Evolutionary conservation across 1,140 invertebrate species (phyloP).

Genomic region (Drosophila pseudoobscura): DNA sequence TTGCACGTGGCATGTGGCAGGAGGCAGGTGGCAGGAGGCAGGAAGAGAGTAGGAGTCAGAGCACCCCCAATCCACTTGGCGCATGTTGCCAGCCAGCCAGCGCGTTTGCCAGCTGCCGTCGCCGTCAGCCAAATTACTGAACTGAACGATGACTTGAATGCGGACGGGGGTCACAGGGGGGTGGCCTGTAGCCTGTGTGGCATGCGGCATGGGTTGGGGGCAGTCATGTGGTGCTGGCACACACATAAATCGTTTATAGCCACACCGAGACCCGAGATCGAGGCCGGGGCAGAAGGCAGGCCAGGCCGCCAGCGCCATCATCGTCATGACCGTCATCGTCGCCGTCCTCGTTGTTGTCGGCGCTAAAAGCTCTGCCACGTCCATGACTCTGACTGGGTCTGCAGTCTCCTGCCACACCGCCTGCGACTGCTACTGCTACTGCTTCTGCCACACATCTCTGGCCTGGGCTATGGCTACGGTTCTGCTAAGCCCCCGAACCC

Average conservation of each 20-base stretch:
- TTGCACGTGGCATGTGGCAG: constrained; percentile 23
- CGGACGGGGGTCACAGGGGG: constrained; percentile 4
- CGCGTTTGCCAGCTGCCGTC: constrained; percentile 55
- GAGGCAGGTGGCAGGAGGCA: not conserved
- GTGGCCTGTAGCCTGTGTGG: constrained; percentile 1
- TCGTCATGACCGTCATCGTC: constrained; percentile 36
- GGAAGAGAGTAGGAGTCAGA: constrained; percentile 16
- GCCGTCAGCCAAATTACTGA: constrained; percentile 78
- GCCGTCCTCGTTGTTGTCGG: constrained; percentile 7
- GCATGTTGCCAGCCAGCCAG: constrained; percentile 47
- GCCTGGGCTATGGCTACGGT: constrained; percentile 12
- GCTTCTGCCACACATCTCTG: constrained; percentile 15
- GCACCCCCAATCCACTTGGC: constrained; percentile 28
- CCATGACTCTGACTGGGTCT: constrained; percentile 32
- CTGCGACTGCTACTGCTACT: constrained; percentile 4
- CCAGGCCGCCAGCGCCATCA: constrained; percentile 57
- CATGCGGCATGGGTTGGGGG: constrained; percentile 16
- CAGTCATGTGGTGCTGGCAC: constrained; percentile 72
- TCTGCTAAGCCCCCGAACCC: constrained; percentile 8
- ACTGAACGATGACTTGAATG: constrained; percentile 79
- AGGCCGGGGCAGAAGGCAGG: not conserved
- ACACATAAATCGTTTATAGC: constrained; percentile 81
- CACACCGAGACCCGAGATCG: constrained; percentile 50
- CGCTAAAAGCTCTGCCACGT: constrained; percentile 50
- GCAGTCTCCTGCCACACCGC: constrained; percentile 20